Conservation (phyloP, 2,113 vertebrate genomes). For the Megaptera novaeangliae region DNA sequence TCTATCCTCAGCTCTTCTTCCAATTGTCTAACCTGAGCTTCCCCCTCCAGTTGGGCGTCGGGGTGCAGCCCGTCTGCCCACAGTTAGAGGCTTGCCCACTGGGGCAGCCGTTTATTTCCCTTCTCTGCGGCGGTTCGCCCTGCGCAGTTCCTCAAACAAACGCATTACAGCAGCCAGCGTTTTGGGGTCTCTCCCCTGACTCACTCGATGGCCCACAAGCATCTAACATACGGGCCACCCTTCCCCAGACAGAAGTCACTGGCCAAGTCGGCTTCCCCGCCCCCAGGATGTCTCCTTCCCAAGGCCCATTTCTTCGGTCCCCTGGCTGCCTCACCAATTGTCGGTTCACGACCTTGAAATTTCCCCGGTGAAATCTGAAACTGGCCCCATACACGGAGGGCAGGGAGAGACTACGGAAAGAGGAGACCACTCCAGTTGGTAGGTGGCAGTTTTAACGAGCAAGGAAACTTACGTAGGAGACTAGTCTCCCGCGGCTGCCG, state of each 20-base stretch:
- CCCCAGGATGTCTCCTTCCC: background rate
- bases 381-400: fast-evolving
- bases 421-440: background rate
- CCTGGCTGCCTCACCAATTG: background rate
- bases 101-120: background rate
- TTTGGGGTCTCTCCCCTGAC: background rate
- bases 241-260: background rate
- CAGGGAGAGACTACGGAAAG: background rate
- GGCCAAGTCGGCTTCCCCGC: background rate
- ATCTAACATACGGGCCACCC: background rate
- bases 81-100: background rate
- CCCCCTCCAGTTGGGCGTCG: background rate
- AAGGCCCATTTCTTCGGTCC: background rate
- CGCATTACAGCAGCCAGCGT: background rate
- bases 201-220: background rate
- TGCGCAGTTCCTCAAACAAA: background rate
- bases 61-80: background rate
- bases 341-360: background rate
- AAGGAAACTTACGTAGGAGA: background rate
- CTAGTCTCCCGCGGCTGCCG: background rate
- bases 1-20: background rate
- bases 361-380: background rate
- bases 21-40: background rate
- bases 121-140: fast-evolving
- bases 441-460: background rate